Conservation (phyloP, 1,140 invertebrate genomes). For the Kradibia gibbosae region DNA sequence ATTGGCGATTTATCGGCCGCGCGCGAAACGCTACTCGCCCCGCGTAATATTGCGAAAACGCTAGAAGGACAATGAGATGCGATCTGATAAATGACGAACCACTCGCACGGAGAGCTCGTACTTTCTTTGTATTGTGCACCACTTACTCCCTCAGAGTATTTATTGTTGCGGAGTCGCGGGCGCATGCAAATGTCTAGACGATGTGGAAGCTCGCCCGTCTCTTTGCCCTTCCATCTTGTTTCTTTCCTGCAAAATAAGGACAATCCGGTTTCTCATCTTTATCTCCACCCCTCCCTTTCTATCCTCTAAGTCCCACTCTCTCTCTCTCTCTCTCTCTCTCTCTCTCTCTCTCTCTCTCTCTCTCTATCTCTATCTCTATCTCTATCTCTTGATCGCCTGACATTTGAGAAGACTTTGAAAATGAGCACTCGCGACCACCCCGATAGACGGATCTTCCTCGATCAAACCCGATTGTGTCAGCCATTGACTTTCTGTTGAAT, state of each 20-base stretch:
- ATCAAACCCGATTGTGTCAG: neutral
- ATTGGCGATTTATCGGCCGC: neutral
- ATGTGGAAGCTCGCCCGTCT: slow-evolving; percentile 4
- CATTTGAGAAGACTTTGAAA: slow-evolving; percentile 3
- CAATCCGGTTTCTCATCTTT: neutral
- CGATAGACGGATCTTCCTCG: neutral
- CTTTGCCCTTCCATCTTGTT: neutral
- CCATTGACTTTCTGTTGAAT: neutral
- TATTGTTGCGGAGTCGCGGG: neutral
- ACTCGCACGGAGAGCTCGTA: neutral
- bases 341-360: neutral
- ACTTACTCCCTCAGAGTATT: slow-evolving; percentile 5
- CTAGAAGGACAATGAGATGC: slow-evolving; percentile 12
- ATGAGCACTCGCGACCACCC: slow-evolving; percentile 34
- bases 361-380: neutral
- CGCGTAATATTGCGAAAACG: neutral
- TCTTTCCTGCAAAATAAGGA: neutral
- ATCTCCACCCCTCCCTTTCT: too few species aligned
- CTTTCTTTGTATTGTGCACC: neutral
- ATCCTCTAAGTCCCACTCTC: neutral
- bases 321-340: neutral
- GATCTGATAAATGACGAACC: neutral
- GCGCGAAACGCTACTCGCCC: neutral
- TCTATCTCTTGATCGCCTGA: neutral
- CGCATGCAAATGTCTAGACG: slow-evolving; percentile 35